Percentiles rank a stretch among this genome's conserved stretches.
These are phyloP conservation scores for Podarcis siculus DNA, from an alignment of 2,797 vertebrate species.

Conservation along the genomic window DNA sequence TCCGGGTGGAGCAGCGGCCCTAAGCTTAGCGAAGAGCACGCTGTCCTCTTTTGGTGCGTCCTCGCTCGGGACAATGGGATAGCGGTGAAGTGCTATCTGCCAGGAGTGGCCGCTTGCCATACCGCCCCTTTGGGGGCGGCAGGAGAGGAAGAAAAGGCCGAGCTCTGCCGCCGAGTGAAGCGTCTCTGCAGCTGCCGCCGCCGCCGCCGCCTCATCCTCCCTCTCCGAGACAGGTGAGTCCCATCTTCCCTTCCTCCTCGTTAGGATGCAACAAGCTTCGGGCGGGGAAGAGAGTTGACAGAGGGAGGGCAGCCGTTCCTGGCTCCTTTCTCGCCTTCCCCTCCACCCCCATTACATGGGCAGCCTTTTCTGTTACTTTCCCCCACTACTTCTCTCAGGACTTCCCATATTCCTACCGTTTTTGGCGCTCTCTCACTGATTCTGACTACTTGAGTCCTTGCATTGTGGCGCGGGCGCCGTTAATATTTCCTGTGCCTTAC, in stretches of 20 bases:
- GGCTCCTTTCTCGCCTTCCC: background rate
- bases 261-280: background rate
- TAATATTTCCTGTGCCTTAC: background rate
- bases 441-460: too few species aligned
- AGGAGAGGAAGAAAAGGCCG: background rate
- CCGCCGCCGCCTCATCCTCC: too few species aligned
- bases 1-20: background rate
- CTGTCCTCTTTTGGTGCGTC: too few species aligned
- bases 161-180: background rate
- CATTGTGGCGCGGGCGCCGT: too few species aligned
- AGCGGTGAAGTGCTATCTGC: too few species aligned
- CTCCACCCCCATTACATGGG: background rate
- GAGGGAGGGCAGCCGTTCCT: background rate
- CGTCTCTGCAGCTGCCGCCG: too few species aligned
- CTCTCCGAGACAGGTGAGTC: background rate
- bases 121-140: background rate
- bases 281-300: too few species aligned
- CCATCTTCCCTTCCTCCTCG: accelerated
- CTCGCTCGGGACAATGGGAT: background rate
- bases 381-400: too few species aligned
- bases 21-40: accelerated
- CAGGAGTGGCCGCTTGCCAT: background rate
- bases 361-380: background rate
- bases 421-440: too few species aligned
- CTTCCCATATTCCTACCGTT: too few species aligned